A percentile compares a stretch with the other conserved stretches of the same genome.
These are phyloP conservation scores for Catalaphyllia jardinei DNA, from an alignment of 64 coral and sea anemone species.

Conservation along the genomic window DNA sequence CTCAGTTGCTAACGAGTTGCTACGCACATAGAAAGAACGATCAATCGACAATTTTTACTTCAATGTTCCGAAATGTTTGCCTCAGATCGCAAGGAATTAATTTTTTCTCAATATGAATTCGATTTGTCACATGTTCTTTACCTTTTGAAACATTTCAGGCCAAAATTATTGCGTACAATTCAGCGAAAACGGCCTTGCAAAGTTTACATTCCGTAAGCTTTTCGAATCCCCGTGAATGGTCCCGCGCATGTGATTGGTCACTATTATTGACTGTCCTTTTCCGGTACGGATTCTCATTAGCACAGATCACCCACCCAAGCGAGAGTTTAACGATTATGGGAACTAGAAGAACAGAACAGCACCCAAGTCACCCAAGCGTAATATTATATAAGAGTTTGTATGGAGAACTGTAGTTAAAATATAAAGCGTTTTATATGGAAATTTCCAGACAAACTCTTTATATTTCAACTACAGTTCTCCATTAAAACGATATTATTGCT, in stretches of 20 bases:
- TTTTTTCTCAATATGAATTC: neutral
- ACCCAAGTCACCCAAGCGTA: no score
- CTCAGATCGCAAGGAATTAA: neutral
- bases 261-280: neutral
- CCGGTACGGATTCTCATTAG: no score
- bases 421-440: no score
- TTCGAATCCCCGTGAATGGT: neutral
- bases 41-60: neutral
- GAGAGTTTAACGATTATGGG: no score
- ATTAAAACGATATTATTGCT: no score
- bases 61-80: neutral
- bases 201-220: neutral
- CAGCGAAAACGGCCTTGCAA: neutral
- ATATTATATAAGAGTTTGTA: no score
- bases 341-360: no score
- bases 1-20: conserved; percentile 56
- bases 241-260: neutral
- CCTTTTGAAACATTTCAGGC: neutral
- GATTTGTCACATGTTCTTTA: neutral
- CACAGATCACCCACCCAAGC: no score
- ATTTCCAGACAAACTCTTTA: no score
- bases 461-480: no score
- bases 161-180: neutral
- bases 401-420: no score
- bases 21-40: neutral